A percentile compares a stretch with the other conserved stretches of the same genome.
Evolutionary conservation across 1,140 invertebrate species (phyloP).

Genomic region (Habropoda laboriosa): DNA sequence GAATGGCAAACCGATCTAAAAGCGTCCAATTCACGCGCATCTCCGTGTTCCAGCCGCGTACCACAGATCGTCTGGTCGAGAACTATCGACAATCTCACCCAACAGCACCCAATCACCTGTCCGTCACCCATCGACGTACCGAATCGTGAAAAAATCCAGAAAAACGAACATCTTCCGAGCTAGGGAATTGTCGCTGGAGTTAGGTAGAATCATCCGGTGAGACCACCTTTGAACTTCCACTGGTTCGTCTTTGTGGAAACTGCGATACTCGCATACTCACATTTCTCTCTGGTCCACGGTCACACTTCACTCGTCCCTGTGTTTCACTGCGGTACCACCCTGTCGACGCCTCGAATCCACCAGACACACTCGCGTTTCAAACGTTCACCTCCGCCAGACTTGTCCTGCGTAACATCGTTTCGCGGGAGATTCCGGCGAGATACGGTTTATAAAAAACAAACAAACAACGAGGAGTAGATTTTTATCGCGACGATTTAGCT

Average conservation of each 20-base stretch:
- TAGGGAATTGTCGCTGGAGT: neutral
- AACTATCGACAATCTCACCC: constrained; percentile 37
- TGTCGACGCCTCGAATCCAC: constrained; percentile 1
- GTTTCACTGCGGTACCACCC: neutral
- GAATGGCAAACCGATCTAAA: constrained; percentile 46
- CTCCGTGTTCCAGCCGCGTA: constrained; percentile 21
- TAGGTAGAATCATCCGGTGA: neutral
- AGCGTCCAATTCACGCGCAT: constrained; percentile 40
- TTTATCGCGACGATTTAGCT: neutral
- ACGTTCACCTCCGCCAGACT: constrained; percentile 36
- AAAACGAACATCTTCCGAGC: neutral
- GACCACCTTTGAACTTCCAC: neutral
- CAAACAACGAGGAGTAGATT: neutral
- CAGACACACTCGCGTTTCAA: constrained; percentile 47
- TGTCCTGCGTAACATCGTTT: constrained; percentile 51
- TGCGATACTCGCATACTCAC: neutral
- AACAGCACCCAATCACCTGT: neutral
- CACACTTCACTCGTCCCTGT: constrained; percentile 9
- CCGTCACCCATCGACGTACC: neutral
- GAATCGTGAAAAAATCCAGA: neutral
- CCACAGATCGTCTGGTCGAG: neutral
- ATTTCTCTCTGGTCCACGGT: neutral
- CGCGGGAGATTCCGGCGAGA: too few species aligned
- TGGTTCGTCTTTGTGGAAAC: too few species aligned
- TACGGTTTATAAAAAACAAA: neutral